A percentile compares a stretch with the other conserved stretches of the same genome.
Conservation (phyloP, 2,797 vertebrate species). For the Mormyrus proboscirostris region DNA sequence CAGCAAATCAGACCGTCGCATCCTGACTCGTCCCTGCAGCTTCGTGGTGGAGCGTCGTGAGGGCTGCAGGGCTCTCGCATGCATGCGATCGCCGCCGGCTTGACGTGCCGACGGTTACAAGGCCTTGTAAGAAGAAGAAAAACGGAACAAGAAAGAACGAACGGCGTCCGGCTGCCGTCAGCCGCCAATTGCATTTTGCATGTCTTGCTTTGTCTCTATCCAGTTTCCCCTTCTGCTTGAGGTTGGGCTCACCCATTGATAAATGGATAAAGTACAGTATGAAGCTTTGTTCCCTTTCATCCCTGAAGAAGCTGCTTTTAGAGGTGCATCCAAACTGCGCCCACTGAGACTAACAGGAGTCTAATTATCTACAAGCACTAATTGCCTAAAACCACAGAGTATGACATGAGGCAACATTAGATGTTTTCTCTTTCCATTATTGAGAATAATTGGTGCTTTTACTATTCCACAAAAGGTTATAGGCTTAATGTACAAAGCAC, state of each 20-base stretch:
- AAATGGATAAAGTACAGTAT: neutral
- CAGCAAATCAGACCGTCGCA: neutral
- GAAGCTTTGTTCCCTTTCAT: neutral
- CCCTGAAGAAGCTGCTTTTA: neutral
- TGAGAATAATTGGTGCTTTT: constrained; percentile 54
- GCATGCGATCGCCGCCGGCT: neutral
- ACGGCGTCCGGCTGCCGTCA: neutral
- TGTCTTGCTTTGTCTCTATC: neutral
- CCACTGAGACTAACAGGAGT: neutral
- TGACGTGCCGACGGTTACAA: neutral
- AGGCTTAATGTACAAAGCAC: constrained; percentile 82
- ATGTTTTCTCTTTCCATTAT: constrained; percentile 22
- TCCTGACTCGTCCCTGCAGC: neutral
- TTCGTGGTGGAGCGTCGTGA: neutral
- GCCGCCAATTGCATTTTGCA: neutral
- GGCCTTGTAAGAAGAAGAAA: neutral
- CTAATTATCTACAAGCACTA: neutral
- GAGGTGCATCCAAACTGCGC: neutral
- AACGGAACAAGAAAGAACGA: neutral
- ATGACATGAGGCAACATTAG: neutral
- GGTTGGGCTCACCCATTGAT: neutral
- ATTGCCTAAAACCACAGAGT: neutral
- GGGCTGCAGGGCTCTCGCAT: neutral
- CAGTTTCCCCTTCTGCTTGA: neutral
- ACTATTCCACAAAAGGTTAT: constrained; percentile 78